These are phyloP conservation scores for Digitonthophagus gazella DNA, from an alignment of 2,888 invertebrate species.

Conservation along the genomic window DNA sequence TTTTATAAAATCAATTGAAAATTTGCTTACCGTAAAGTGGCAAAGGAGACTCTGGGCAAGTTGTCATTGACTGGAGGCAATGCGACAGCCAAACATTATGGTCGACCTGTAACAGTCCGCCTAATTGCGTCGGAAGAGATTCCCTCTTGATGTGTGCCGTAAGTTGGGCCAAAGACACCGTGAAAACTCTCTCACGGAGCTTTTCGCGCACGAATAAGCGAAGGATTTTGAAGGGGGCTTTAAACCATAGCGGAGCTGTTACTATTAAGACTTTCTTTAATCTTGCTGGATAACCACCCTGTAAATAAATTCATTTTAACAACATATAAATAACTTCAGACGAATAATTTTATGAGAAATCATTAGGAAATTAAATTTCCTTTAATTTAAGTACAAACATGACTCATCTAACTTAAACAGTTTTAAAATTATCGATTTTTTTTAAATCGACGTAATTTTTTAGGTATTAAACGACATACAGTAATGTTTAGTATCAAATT, in stretches of 20 bases:
- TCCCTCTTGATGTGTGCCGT: slow-evolving; percentile 85
- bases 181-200: slow-evolving; percentile 91
- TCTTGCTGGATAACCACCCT: slow-evolving; percentile 97
- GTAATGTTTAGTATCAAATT: too few species aligned
- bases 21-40: slow-evolving; percentile 44
- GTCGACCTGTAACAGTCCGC: slow-evolving; percentile 82
- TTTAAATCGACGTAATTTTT: too few species aligned
- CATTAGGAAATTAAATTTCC: too few species aligned
- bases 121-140: slow-evolving; percentile 84
- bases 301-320: slow-evolving; percentile 44
- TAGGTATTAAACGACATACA: too few species aligned
- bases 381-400: too few species aligned
- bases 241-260: slow-evolving; percentile 97
- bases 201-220: slow-evolving; percentile 94
- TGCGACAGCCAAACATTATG: slow-evolving; percentile 84
- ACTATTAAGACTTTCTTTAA: slow-evolving; percentile 96
- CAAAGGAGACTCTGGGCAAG: slow-evolving; percentile 50
- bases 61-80: slow-evolving; percentile 71
- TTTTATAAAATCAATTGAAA: too few species aligned
- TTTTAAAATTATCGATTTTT: too few species aligned
- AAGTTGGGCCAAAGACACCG: slow-evolving; percentile 88
- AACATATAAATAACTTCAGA: too few species aligned
- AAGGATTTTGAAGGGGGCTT: slow-evolving; percentile 94
- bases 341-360: too few species aligned
- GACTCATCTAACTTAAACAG: too few species aligned